Evolutionary conservation across 2,113 vertebrate genomes (phyloP), one percentile per base, ranked within the genome.

Genomic region (Chamaea fasciata): DNA sequence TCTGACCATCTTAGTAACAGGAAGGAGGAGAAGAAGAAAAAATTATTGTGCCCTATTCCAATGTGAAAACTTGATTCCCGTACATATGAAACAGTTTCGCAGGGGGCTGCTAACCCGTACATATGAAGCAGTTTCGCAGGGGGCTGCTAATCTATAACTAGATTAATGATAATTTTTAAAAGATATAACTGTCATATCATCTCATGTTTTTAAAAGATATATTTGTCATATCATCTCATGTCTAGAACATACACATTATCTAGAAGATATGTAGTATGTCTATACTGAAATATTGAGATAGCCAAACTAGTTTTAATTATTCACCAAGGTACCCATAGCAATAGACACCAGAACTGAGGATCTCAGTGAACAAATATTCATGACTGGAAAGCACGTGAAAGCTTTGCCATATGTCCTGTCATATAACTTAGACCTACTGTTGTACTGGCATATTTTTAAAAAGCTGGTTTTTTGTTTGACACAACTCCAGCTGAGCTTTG

Each of bases 61-160:
- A 4, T 42, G 19, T 41, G 35, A 84, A 88, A 59, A 63, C 9
- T 53, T 70, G 31, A 39, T 64, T 88, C 27, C 4, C 10, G 31
- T 64, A 13, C 9, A 28, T 15, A 84, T 39, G 15, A 52, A 63
- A 46, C 3, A n/a, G 9, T 53, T 88, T 88, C 37, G 12, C 27
- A 53, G 14, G 2, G 8, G 1, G 1, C 9, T 69, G 12, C 9
- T 42, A 30, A 64, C 27, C 4, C 10, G 31, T 64, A 13, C 9
- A 28, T 15, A 84, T 39, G 15, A 52, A 63, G 41, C 3, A n/a
- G 9, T 53, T 88, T 88, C 37, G 12, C 27, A 53, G 14, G 2
- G 8, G 1, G 1, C 9, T 69, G 12, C 9, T 42, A 30, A 64
- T 26, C 4, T 53, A 10, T 64, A 35, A 37, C 13, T 42, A n/a